A percentile compares a stretch with the other conserved stretches of the same genome.
Conservation (phyloP, 2,113 vertebrate species). For the Aptenodytes patagonicus region DNA sequence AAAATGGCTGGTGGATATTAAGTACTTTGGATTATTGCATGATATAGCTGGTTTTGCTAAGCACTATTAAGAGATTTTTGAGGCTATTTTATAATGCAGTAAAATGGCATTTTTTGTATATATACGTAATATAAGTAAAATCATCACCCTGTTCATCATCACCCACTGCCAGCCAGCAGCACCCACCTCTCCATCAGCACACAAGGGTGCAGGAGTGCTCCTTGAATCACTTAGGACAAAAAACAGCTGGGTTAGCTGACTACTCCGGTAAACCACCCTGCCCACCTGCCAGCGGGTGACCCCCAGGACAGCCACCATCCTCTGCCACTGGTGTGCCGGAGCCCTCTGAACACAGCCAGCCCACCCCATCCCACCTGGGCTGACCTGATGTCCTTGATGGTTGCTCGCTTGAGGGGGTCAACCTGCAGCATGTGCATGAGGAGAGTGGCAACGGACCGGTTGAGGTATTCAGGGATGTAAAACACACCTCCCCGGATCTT, state of each 20-base stretch:
- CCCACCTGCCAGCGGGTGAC: neutral
- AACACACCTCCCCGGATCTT: constrained; percentile 99
- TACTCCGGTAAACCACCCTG: neutral
- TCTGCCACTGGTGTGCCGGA: rapidly evolving
- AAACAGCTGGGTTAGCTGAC: neutral
- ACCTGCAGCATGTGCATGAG: constrained; percentile 97
- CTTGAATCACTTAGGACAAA: neutral
- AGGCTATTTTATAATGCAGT: neutral
- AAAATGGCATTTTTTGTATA: neutral
- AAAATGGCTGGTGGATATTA: neutral
- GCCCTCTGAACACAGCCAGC: neutral
- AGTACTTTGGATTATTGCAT: neutral
- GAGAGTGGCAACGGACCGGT: constrained; percentile 89
- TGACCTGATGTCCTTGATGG: constrained; percentile 97
- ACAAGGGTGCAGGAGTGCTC: neutral
- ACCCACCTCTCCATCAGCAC: neutral
- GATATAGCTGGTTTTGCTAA: neutral
- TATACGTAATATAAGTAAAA: neutral
- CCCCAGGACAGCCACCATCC: neutral
- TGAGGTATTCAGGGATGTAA: constrained; percentile 96
- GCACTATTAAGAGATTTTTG: neutral
- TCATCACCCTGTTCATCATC: neutral
- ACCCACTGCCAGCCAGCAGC: neutral
- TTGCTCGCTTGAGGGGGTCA: constrained; percentile 94
- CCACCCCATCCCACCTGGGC: neutral